Evolutionary conservation across 1,140 invertebrate species (phyloP), one percentile per base, ranked within the genome.

Genomic region (Diachasma alloeum): DNA sequence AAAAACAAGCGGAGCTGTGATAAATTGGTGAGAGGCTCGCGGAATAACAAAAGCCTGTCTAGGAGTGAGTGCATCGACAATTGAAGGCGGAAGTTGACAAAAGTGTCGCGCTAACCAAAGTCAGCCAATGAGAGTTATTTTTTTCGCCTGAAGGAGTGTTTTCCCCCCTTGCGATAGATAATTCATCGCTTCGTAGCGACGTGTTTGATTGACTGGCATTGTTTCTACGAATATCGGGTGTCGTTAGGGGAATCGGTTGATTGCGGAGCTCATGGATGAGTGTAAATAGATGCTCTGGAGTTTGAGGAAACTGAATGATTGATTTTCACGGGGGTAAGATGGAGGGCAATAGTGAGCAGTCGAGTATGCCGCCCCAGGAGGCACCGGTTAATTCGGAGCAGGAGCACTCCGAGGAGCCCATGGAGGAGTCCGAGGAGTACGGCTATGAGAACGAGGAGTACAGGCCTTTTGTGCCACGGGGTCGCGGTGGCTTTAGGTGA

Each of bases 401-500:
- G 11, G 78, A 79, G 39, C 87, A 87, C 59, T 84, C 83, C 75
- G 87, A 89, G 9, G 87, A 88, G 72, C 78, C 78, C 17, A 85
- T 87, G 79, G 88, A 88, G 71, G 86, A 87, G 37, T 59, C 76
- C 70, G 88, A 88, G 19, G 83, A 80, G 74, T 89, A 86, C 53
- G 83, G 79, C 74, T 89, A 86, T 63, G 88, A 89, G 24, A 84
- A 86, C 17, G 88, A 90, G 5, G 88, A 90, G 39, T 89, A 90
- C 66, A 85, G 88, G 74, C 88, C 87, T 78, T 90, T 88, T 59
- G 81, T 87, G 68, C 88, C 86, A 9, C 81, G 88, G 19, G 88
- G 88, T 10, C 77, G 88, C 79, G 88, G 87, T 59, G 87, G 88
- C 0, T 90, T 88, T 68, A 87, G 88, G 88, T 89, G 81, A 78